Percentiles rank a stretch among this genome's conserved stretches.
phyloP scores from a whole-genome alignment of 2,888 invertebrate genomes.

The Argyresthia albistria region DNA sequence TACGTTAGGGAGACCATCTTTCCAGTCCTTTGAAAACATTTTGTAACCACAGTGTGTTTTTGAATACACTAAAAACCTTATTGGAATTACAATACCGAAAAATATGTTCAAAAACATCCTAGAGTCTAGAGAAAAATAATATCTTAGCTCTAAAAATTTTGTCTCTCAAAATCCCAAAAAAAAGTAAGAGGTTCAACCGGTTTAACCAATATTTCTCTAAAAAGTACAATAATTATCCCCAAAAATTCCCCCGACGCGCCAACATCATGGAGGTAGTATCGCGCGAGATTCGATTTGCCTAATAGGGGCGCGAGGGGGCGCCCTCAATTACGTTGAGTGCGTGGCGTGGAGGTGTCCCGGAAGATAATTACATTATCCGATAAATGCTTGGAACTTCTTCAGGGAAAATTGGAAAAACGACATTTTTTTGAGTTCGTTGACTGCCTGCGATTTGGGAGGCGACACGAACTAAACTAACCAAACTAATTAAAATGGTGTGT shows the following conservation, averaged over 20 bases:
- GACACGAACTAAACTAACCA: too few relatives aligned
- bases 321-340: slow-evolving; percentile 66
- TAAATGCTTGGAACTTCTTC: slow-evolving; percentile 40
- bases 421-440: neutral
- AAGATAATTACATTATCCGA: slow-evolving; percentile 69
- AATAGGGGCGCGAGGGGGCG: slow-evolving; percentile 55
- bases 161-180: too few relatives aligned
- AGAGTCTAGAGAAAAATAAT: too few relatives aligned
- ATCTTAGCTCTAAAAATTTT: too few relatives aligned
- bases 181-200: too few relatives aligned
- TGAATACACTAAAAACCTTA: too few relatives aligned
- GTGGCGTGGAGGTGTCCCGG: slow-evolving; percentile 50
- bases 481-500: too few relatives aligned
- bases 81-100: too few relatives aligned
- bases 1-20: neutral
- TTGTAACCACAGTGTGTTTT: too few relatives aligned
- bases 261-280: neutral
- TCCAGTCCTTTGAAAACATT: neutral
- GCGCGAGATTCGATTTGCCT: slow-evolving; percentile 65
- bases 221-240: neutral
- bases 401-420: neutral
- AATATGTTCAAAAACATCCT: too few relatives aligned
- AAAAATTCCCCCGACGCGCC: neutral
- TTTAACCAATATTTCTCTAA: too few relatives aligned
- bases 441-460: too few relatives aligned